Evolutionary conservation across 2,113 vertebrate species (phyloP).

Genomic region (Ophthalmolycus amberensis): DNA sequence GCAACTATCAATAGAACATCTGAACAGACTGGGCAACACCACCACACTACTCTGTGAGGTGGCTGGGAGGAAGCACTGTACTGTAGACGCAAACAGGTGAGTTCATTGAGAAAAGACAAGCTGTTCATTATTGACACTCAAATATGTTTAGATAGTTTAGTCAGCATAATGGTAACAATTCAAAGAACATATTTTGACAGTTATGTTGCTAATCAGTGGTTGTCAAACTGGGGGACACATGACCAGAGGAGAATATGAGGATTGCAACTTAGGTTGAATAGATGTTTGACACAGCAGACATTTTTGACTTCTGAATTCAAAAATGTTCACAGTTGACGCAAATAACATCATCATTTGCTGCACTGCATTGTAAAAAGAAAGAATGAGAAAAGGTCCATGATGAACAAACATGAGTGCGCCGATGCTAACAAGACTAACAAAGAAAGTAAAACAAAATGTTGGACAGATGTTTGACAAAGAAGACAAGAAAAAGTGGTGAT

Average conservation of each 20-base stretch:
- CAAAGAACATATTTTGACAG: background rate
- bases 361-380: background rate
- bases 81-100: constrained; percentile 23
- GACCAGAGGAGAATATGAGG: background rate
- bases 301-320: background rate
- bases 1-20: constrained; percentile 49
- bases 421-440: background rate
- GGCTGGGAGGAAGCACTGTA: background rate
- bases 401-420: background rate
- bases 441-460: background rate
- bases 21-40: constrained; percentile 5
- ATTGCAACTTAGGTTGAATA: background rate
- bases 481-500: background rate
- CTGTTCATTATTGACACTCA: background rate
- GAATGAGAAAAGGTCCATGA: background rate
- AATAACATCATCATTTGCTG: background rate
- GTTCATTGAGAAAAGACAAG: background rate
- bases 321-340: background rate
- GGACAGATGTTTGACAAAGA: background rate
- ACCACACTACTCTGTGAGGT: constrained; percentile 8
- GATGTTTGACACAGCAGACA: background rate
- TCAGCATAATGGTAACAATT: background rate
- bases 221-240: background rate
- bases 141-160: background rate
- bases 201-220: background rate